Conservation (phyloP, 1,140 invertebrate species). For the Holotrichia oblita region DNA sequence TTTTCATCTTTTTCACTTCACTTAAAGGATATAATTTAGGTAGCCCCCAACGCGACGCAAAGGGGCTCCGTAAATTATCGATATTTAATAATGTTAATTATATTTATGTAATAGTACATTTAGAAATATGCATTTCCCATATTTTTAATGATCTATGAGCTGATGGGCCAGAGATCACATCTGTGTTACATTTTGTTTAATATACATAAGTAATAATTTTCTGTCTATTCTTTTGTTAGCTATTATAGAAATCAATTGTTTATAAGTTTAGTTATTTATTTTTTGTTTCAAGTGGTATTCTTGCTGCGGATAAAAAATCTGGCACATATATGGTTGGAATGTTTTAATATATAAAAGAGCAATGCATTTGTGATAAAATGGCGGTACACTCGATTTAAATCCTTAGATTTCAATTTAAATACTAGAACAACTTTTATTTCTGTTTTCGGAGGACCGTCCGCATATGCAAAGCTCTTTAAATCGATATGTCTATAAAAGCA, state of each 20-base stretch:
- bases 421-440: background rate
- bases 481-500: constrained; percentile 62
- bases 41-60: constrained; percentile 45
- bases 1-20: constrained; percentile 21
- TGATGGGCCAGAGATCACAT: constrained; percentile 51
- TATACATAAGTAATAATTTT: constrained; percentile 17
- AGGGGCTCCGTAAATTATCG: constrained; percentile 49
- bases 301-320: constrained; percentile 62
- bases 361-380: constrained; percentile 40
- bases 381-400: too few species aligned
- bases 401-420: constrained; percentile 17
- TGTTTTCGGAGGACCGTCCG: background rate
- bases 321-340: constrained; percentile 65
- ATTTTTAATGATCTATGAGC: constrained; percentile 47
- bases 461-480: constrained; percentile 48
- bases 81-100: constrained; percentile 43
- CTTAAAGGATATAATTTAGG: constrained; percentile 47
- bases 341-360: constrained; percentile 57
- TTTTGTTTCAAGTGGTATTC: constrained; percentile 49
- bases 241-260: constrained; percentile 30
- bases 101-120: constrained; percentile 45
- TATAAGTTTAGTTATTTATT: constrained; percentile 44
- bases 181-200: constrained; percentile 43
- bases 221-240: constrained; percentile 19
- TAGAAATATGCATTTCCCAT: constrained; percentile 53